These are phyloP conservation scores for Trachelus stipa DNA, from an alignment of 2,888 invertebrate genomes.

Conservation along the genomic window DNA sequence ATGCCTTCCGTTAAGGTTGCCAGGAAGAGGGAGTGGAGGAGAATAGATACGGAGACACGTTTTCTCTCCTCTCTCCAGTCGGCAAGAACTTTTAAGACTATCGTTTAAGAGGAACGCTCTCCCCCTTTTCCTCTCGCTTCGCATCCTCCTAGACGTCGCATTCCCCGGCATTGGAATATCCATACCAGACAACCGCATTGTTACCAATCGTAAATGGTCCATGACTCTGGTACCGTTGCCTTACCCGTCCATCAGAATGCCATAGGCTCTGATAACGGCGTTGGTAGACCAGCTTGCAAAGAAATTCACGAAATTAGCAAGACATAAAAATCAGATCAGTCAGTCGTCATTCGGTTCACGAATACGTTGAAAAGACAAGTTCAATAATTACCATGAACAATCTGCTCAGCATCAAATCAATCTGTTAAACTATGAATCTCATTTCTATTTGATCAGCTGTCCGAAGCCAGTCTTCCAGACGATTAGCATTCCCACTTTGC, in stretches of 20 bases:
- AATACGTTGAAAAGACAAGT: not conserved
- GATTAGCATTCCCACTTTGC: not conserved
- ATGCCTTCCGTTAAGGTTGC: not conserved
- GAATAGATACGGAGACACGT: not conserved
- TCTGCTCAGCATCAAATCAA: not conserved
- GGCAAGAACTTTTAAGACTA: not conserved
- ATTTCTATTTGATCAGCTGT: not conserved
- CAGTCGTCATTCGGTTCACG: not conserved
- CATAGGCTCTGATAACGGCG: not conserved
- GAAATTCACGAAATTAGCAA: not conserved
- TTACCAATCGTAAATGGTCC: not conserved
- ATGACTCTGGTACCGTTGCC: not conserved
- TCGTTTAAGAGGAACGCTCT: not conserved
- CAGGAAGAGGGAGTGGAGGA: not conserved
- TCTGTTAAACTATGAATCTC: not conserved
- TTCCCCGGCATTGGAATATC: not conserved
- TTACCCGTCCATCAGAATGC: not conserved
- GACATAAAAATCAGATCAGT: not conserved
- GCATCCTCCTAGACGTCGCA: not conserved
- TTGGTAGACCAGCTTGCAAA: too few relatives aligned
- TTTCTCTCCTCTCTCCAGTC: not conserved
- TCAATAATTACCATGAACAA: not conserved
- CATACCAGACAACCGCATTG: not conserved
- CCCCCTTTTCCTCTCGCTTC: not conserved
- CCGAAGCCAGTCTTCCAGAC: not conserved